Conservation (phyloP, 1,140 invertebrate species). For the Heliconius hewitsoni region DNA sequence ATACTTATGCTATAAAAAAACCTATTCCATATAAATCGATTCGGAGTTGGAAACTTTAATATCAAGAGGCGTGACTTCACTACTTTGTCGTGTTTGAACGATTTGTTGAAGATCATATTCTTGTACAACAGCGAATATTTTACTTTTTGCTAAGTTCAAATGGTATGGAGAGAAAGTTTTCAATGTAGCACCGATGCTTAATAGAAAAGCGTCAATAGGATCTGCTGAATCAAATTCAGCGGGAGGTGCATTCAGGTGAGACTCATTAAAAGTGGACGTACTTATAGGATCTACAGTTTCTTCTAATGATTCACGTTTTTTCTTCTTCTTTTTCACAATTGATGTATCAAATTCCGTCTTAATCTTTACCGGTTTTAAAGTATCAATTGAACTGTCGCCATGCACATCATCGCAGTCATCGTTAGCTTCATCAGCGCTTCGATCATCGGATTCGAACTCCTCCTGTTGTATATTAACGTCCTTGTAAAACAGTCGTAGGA, state of each 20-base stretch:
- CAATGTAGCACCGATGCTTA: slow-evolving; percentile 69
- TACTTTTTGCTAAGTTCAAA: slow-evolving; percentile 70
- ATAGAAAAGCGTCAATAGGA: slow-evolving; percentile 69
- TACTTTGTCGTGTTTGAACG: slow-evolving; percentile 56
- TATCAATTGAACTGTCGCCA: slow-evolving; percentile 50
- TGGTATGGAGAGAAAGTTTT: slow-evolving; percentile 74
- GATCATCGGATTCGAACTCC: slow-evolving; percentile 52
- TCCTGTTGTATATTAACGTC: slow-evolving; percentile 49
- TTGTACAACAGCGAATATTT: slow-evolving; percentile 73
- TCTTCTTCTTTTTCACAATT: slow-evolving; percentile 54
- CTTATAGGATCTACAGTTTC: slow-evolving; percentile 48
- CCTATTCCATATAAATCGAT: slow-evolving; percentile 51
- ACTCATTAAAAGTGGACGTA: slow-evolving; percentile 44
- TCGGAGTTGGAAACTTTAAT: slow-evolving; percentile 55
- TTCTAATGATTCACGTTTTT: slow-evolving; percentile 35
- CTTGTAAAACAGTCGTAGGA: slow-evolving; percentile 64
- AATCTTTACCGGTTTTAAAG: slow-evolving; percentile 44
- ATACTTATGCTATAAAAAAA: background rate
- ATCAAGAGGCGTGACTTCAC: slow-evolving; percentile 42
- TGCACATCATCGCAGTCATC: slow-evolving; percentile 44
- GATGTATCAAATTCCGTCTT: slow-evolving; percentile 46
- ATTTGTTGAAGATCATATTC: slow-evolving; percentile 76
- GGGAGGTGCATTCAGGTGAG: slow-evolving; percentile 19
- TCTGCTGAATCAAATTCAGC: slow-evolving; percentile 63
- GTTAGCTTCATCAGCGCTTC: slow-evolving; percentile 45